Conservation (phyloP, 1,140 invertebrate genomes). For the Eriosoma lanigerum region DNA sequence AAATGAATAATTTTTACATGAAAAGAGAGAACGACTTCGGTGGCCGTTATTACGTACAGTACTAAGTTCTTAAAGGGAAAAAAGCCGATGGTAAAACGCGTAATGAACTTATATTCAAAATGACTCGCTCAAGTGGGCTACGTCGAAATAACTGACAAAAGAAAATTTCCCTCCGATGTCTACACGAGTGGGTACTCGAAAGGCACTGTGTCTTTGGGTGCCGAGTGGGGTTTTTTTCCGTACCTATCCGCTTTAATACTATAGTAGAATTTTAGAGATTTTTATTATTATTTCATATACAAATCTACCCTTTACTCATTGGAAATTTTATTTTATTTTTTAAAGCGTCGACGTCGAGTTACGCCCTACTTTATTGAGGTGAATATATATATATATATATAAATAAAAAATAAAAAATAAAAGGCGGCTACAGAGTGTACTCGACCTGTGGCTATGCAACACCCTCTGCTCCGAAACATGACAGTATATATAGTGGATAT, state of each 20-base stretch:
- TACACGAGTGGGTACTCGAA: constrained; percentile 43
- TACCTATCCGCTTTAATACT: constrained; percentile 23
- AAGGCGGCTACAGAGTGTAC: constrained; percentile 39
- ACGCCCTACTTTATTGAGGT: not conserved
- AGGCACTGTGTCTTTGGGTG: constrained; percentile 35
- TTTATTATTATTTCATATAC: constrained; percentile 1
- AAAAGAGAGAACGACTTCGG: constrained; percentile 10
- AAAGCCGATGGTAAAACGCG: not conserved
- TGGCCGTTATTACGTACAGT: constrained; percentile 19
- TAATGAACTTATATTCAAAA: constrained; percentile 51
- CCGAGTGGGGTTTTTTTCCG: constrained; percentile 33
- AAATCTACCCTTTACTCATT: not conserved
- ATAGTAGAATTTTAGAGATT: constrained; percentile 39
- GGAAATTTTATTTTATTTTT: constrained; percentile 31
- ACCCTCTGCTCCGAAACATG: constrained; percentile 32
- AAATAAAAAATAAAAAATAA: constrained; percentile 19
- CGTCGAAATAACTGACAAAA: constrained; percentile 51
- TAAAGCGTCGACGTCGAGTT: constrained; percentile 41
- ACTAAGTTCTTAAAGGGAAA: constrained; percentile 3
- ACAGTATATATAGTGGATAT: not conserved
- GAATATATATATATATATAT: not conserved
- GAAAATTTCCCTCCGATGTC: constrained; percentile 46
- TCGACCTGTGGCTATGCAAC: constrained; percentile 52
- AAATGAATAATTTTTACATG: not conserved
- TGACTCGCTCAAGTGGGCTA: constrained; percentile 39